Evolutionary conservation across 1,140 invertebrate species (phyloP), one percentile per base, ranked within the genome.

Genomic region (Whitmania pigra): DNA sequence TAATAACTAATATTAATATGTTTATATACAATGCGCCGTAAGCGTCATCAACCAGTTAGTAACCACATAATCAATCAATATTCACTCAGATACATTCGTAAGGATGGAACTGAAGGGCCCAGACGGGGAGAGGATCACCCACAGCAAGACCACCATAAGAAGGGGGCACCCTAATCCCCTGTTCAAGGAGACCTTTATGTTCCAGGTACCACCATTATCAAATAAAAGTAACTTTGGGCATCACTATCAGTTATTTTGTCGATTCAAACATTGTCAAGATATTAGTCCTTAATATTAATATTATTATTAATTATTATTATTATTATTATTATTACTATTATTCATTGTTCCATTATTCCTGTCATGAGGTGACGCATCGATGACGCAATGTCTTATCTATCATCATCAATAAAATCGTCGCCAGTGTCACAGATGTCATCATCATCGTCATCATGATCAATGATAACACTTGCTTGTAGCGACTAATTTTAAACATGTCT

Each of bases 111-210:
- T 97, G 76, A 89, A 94, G 71, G 93, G 91, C 78, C 93, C 90
- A 66, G 90, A 90, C 76, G 91, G 92, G 17, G 90, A 94, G 82
- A 92, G 95, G 83, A 90, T 96, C 81, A 89, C 90, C 0, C 86
- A 90, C 55, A 90, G 90, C 78, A 96, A 96, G 83, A 94, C 93
- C 9, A 91, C 90, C 27, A 87, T 93, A 0, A 85, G 90, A 75
- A 85, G 93, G 49, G 91, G 91, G 22, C 93, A 94, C 81, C 93
- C 93, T 29, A 94, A 95, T 85, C 93, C 93, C 55, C 86, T 94
- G 13, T 96, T 93, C 79, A 94, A 95, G 80, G 93, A 96, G 83
- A 92, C 92, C 0, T 96, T 96, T 82, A 89, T 94, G 81, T 96
- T 95, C 84, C 93, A 94, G 85, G 90, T 90, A 83, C 81, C 90